Conservation (phyloP, 2,113 vertebrate genomes). For the Seriola dumerili region DNA sequence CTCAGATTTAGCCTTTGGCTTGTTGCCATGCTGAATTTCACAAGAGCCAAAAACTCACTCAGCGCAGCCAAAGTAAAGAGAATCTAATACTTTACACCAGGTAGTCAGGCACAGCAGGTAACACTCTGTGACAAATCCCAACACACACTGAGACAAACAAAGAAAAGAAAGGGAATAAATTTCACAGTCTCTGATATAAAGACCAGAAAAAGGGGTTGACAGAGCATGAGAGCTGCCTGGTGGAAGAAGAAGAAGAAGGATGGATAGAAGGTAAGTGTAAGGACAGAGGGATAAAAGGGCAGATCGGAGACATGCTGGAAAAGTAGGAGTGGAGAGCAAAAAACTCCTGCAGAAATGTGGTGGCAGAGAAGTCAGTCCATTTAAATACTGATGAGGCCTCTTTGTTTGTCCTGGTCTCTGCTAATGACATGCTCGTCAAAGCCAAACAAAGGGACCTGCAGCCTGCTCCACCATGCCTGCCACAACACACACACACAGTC, state of each 20-base stretch:
- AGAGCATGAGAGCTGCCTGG: background rate
- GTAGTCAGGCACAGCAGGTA: conserved; percentile 58
- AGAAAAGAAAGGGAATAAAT: conserved; percentile 50
- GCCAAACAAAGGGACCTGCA: conserved; percentile 94
- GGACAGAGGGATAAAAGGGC: background rate
- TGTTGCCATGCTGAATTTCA: conserved; percentile 32
- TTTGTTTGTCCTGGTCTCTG: conserved; percentile 88
- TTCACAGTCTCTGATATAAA: conserved; percentile 44
- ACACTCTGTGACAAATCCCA: conserved; percentile 63
- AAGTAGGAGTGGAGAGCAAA: conserved; percentile 35
- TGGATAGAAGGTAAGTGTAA: conserved; percentile 7
- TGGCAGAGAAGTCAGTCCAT: conserved; percentile 89
- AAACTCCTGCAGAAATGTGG: conserved; percentile 48
- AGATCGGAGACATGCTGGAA: conserved; percentile 29
- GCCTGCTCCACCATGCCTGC: conserved; percentile 87
- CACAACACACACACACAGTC: conserved; percentile 75
- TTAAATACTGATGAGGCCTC: conserved; percentile 95
- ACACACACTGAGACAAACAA: conserved; percentile 53
- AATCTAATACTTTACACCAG: conserved; percentile 68
- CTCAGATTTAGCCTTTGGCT: conserved; percentile 17
- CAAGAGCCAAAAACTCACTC: conserved; percentile 48
- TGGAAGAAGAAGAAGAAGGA: conserved; percentile 14
- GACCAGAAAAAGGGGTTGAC: conserved; percentile 14
- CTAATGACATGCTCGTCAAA: conserved; percentile 94
- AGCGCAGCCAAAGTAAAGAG: conserved; percentile 54